Percentiles rank a stretch among this genome's conserved stretches.
Evolutionary conservation across 2,888 invertebrate species (phyloP).

Genomic region (Drosophila nr. medialis): DNA sequence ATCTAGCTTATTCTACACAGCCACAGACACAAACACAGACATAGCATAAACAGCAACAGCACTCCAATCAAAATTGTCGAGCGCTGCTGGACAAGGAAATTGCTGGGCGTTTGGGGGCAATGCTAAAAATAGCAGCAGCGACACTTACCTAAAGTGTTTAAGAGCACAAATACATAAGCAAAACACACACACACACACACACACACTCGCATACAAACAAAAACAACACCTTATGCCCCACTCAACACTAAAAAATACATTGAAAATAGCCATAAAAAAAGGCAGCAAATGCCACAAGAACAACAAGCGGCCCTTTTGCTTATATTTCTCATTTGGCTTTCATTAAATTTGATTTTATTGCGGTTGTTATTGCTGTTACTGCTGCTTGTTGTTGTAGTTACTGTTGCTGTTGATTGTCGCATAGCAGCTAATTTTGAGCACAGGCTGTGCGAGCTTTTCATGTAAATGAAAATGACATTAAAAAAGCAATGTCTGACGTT

Average conservation of each 20-base stretch:
- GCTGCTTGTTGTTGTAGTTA: slow-evolving; percentile 2
- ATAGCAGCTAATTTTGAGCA: slow-evolving; percentile 57
- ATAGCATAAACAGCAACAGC: background rate
- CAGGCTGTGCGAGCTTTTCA: slow-evolving; percentile 42
- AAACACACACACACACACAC: slow-evolving; percentile 12
- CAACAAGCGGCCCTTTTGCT: slow-evolving; percentile 50
- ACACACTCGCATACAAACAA: slow-evolving; percentile 11
- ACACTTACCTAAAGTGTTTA: slow-evolving; percentile 76
- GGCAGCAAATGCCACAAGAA: slow-evolving; percentile 48
- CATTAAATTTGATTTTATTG: slow-evolving; percentile 73
- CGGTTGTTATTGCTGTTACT: slow-evolving; percentile 35
- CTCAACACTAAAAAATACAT: slow-evolving; percentile 74
- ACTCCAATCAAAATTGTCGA: slow-evolving; percentile 32
- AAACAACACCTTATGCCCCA: slow-evolving; percentile 69
- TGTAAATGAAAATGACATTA: slow-evolving; percentile 68
- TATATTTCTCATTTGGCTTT: slow-evolving; percentile 65
- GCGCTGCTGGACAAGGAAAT: slow-evolving; percentile 34
- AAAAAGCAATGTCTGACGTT: slow-evolving; percentile 36
- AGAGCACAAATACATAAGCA: slow-evolving; percentile 51
- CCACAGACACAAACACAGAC: background rate
- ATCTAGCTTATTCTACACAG: slow-evolving; percentile 4
- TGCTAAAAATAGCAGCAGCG: slow-evolving; percentile 60
- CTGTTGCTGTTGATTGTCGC: slow-evolving; percentile 57
- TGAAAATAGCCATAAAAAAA: slow-evolving; percentile 69
- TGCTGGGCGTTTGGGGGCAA: slow-evolving; percentile 21